Evolutionary conservation across 2,113 vertebrate species (phyloP).

Genomic region (Colius striatus): DNA sequence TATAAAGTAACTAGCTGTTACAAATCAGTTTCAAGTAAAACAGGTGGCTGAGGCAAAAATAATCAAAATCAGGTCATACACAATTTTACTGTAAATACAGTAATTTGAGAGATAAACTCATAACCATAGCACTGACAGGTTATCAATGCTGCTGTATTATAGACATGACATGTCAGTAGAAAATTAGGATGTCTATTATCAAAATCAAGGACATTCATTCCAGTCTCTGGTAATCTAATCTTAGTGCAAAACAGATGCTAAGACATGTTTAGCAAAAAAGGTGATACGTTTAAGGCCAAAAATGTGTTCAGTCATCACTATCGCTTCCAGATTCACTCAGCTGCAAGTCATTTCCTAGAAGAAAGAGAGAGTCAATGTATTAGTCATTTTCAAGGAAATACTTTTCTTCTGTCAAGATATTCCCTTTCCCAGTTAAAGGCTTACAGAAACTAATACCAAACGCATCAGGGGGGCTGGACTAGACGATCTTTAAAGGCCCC

Average conservation of each 20-base stretch:
- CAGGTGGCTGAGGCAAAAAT: conserved; percentile 66
- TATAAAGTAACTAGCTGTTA: conserved; percentile 65
- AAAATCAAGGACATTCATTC: conserved; percentile 67
- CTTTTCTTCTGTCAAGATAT: not conserved
- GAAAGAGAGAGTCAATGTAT: conserved; percentile 33
- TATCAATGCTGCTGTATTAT: conserved; percentile 46
- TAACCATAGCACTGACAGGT: conserved; percentile 52
- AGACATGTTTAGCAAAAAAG: conserved; percentile 61
- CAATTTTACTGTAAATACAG: conserved; percentile 71
- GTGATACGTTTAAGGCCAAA: conserved; percentile 61
- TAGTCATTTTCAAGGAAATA: conserved; percentile 44
- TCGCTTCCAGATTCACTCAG: conserved; percentile 97
- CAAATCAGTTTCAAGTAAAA: conserved; percentile 70
- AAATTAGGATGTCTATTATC: conserved; percentile 73
- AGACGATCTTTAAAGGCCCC: not conserved
- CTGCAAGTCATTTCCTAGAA: conserved; percentile 95
- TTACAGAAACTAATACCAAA: not conserved
- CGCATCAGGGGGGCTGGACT: not conserved
- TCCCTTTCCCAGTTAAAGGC: not conserved
- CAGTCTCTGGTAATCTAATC: conserved; percentile 62
- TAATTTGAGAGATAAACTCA: conserved; percentile 62
- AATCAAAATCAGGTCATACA: conserved; percentile 65
- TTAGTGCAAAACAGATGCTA: conserved; percentile 75
- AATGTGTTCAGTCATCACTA: conserved; percentile 86
- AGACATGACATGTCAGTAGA: conserved; percentile 57